phyloP scores from a whole-genome alignment of 2,888 invertebrate genomes.

The Mechanitis mazaeus region DNA sequence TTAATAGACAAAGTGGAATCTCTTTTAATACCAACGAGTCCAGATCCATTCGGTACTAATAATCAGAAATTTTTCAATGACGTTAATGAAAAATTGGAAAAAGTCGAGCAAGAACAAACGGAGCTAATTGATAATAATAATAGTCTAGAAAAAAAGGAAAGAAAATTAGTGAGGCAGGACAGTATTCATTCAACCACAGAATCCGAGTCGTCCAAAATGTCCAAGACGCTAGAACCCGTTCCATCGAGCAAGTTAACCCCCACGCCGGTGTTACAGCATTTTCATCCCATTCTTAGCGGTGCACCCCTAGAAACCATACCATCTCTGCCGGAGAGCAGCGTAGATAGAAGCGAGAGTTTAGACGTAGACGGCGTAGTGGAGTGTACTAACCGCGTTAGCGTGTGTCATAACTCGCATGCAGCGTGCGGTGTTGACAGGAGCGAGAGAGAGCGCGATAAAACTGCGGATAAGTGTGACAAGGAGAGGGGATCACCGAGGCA shows the following conservation, averaged over 20 bases:
- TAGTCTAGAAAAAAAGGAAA: constrained; percentile 34
- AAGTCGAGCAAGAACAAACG: constrained; percentile 50
- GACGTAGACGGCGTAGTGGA: constrained; percentile 48
- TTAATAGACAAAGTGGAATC: constrained; percentile 73
- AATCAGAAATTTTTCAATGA: constrained; percentile 61
- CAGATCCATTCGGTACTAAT: constrained; percentile 42
- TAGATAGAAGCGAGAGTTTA: constrained; percentile 53
- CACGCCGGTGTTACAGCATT: constrained; percentile 54
- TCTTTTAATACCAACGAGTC: constrained; percentile 58
- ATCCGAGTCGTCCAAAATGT: constrained; percentile 51
- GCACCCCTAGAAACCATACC: constrained; percentile 63
- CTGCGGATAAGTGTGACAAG: constrained; percentile 43
- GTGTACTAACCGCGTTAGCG: constrained; percentile 67
- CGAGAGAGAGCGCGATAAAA: constrained; percentile 54
- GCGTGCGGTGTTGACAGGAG: constrained; percentile 70
- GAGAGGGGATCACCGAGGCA: constrained; percentile 67
- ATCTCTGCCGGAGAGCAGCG: constrained; percentile 59
- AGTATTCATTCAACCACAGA: constrained; percentile 53
- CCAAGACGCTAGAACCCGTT: constrained; percentile 44
- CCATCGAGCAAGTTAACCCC: constrained; percentile 44
- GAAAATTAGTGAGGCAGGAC: constrained; percentile 55
- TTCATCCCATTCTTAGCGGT: constrained; percentile 60
- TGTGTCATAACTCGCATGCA: constrained; percentile 76
- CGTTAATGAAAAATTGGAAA: constrained; percentile 57
- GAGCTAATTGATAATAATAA: constrained; percentile 20